phyloP scores from a whole-genome alignment of 2,888 invertebrate genomes.

The Belgica antarctica region DNA sequence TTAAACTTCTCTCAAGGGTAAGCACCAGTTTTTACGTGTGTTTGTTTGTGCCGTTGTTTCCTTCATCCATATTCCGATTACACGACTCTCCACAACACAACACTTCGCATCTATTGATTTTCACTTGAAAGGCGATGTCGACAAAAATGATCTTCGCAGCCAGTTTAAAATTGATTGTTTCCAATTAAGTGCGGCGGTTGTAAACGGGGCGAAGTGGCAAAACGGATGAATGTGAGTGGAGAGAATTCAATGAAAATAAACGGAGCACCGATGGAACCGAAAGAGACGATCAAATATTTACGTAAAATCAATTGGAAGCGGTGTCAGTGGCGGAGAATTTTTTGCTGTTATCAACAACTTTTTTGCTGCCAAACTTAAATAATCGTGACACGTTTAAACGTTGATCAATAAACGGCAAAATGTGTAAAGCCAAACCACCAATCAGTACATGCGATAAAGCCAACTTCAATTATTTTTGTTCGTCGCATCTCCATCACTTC shows the following conservation, averaged over 20 bases:
- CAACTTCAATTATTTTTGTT: not conserved
- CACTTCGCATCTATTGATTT: slow-evolving; percentile 35
- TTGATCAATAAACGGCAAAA: slow-evolving; percentile 8
- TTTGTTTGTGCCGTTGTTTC: not conserved
- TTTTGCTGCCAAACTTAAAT: not conserved
- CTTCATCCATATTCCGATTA: not conserved
- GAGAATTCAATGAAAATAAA: slow-evolving; percentile 38
- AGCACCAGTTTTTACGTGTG: not conserved
- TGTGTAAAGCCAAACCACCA: slow-evolving; percentile 18
- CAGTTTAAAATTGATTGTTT: slow-evolving; percentile 40
- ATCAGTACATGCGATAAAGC: slow-evolving; percentile 4
- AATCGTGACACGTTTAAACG: slow-evolving; percentile 24
- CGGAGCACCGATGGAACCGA: not conserved
- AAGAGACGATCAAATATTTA: slow-evolving; percentile 38
- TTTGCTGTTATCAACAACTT: slow-evolving; percentile 28
- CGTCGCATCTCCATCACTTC: slow-evolving; percentile 6
- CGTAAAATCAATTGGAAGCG: slow-evolving; percentile 13
- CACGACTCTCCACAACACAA: not conserved
- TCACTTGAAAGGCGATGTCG: slow-evolving; percentile 13
- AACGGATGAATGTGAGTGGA: not conserved
- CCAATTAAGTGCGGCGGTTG: slow-evolving; percentile 40
- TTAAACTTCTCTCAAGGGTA: slow-evolving; percentile 25
- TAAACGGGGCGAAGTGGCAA: slow-evolving; percentile 2
- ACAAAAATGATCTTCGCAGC: slow-evolving; percentile 1
- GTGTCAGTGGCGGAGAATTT: not conserved